Conservation (phyloP, 2,797 vertebrate genomes). For the Liparis tanakae region DNA sequence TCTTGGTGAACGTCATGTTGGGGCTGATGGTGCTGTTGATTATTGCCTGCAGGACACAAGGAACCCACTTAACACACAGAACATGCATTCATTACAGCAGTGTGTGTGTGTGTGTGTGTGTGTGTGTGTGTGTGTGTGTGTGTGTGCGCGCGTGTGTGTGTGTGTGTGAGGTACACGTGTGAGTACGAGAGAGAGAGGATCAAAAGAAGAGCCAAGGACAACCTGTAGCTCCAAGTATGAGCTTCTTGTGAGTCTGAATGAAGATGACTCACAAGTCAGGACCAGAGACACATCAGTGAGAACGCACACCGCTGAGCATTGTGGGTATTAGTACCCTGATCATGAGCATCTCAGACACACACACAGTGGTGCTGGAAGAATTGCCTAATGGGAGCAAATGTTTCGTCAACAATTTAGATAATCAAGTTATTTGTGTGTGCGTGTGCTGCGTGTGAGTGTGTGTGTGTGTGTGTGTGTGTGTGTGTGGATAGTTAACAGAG, state of each 20-base stretch:
- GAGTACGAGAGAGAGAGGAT: slow-evolving; percentile 1
- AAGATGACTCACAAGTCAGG: slow-evolving; percentile 12
- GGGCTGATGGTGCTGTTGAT: slow-evolving; percentile 99
- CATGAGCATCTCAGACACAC: not conserved
- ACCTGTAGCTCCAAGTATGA: not conserved
- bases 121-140: too few relatives aligned
- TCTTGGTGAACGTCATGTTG: slow-evolving; percentile 99
- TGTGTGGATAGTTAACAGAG: too few relatives aligned
- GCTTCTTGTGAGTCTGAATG: not conserved
- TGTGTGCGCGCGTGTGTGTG: too few relatives aligned
- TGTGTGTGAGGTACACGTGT: not conserved
- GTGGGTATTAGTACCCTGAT: not conserved
- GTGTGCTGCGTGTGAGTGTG: too few relatives aligned
- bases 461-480: too few relatives aligned
- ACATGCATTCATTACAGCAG: slow-evolving; percentile 26
- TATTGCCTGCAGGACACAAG: slow-evolving; percentile 90
- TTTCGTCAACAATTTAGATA: not conserved
- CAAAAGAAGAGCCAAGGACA: not conserved
- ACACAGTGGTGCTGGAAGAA: not conserved
- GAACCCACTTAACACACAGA: slow-evolving; percentile 40
- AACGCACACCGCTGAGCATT: not conserved
- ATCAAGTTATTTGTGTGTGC: not conserved
- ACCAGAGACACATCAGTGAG: not conserved
- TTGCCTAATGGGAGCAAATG: not conserved
- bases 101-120: slow-evolving; percentile 2